phyloP scores from a whole-genome alignment of 2,113 vertebrate species.

The Cervus canadensis region DNA sequence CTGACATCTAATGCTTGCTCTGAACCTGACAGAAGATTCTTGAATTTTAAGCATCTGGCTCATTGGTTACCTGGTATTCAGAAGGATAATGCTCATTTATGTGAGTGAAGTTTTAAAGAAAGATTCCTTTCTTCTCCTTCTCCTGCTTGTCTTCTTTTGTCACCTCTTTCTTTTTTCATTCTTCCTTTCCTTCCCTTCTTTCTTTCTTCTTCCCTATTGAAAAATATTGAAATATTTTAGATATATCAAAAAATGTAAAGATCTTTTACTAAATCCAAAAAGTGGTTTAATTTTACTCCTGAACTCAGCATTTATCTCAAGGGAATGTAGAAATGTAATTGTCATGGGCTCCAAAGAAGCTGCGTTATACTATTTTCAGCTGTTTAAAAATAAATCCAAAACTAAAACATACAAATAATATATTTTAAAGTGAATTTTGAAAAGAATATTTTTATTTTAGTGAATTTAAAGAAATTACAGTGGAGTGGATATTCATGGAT shows the following conservation, averaged over 20 bases:
- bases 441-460: neutral
- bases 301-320: neutral
- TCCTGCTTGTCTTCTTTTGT: neutral
- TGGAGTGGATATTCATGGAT: neutral
- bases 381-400: constrained; percentile 11
- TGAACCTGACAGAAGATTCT: neutral
- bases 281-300: constrained; percentile 29
- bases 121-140: neutral
- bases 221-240: neutral
- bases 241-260: neutral
- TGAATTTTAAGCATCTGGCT: neutral
- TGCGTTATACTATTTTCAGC: neutral
- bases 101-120: neutral
- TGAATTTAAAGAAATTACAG: constrained; percentile 16
- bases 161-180: neutral
- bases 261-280: neutral
- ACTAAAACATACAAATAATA: neutral
- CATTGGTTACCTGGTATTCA: neutral
- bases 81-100: neutral
- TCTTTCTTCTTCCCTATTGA: neutral
- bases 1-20: neutral
- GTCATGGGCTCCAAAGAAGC: neutral
- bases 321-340: neutral
- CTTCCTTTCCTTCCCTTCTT: neutral
- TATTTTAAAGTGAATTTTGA: neutral